phyloP scores from a whole-genome alignment of 2,888 invertebrate species.

The Erynnis tages region DNA sequence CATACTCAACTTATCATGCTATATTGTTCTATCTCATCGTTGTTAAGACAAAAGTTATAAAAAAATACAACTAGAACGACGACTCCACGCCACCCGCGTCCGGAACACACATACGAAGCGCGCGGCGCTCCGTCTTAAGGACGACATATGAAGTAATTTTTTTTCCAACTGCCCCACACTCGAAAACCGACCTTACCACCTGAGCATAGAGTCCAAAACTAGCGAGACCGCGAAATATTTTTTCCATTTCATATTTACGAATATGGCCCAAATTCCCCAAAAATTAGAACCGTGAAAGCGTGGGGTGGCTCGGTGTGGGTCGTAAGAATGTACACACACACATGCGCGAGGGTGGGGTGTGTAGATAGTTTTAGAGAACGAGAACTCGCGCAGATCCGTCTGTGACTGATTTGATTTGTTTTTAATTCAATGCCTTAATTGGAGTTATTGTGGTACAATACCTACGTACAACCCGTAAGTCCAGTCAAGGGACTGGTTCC shows the following conservation, averaged over 20 bases:
- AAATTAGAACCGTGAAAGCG: constrained; percentile 82
- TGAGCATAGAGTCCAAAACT: constrained; percentile 47
- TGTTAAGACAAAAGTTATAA: constrained; percentile 2
- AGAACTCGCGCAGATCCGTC: constrained; percentile 63
- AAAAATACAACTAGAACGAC: constrained; percentile 29
- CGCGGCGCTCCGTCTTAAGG: constrained; percentile 81
- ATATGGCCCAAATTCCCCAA: constrained; percentile 83
- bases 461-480: too few relatives aligned
- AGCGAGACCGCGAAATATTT: constrained; percentile 70
- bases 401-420: constrained; percentile 47
- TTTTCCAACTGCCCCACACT: constrained; percentile 61
- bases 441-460: too few relatives aligned
- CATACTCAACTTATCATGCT: too few relatives aligned
- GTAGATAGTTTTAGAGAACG: constrained; percentile 78
- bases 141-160: constrained; percentile 83
- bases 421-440: constrained; percentile 26
- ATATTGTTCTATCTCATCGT: too few relatives aligned
- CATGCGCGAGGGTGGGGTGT: constrained; percentile 49
- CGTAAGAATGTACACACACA: constrained; percentile 58
- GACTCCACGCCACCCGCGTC: constrained; percentile 51
- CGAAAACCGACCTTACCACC: constrained; percentile 47
- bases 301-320: constrained; percentile 57
- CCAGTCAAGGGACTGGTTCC: too few relatives aligned
- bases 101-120: constrained; percentile 77
- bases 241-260: constrained; percentile 83